phyloP scores from a whole-genome alignment of 2,888 invertebrate genomes.

The Syrista parreyssii region DNA sequence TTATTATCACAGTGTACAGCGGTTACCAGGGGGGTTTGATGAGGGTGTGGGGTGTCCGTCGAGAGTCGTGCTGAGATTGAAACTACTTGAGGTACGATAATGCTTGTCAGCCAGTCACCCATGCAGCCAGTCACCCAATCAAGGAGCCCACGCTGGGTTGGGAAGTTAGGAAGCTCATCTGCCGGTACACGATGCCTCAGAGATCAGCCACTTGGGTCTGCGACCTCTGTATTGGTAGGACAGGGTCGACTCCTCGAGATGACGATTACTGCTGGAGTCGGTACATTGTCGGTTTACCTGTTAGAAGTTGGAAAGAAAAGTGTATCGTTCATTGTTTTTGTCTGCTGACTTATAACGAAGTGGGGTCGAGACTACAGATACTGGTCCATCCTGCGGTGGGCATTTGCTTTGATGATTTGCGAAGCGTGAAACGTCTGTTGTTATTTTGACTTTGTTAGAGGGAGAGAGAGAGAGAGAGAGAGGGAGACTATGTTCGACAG shows the following conservation, averaged over 20 bases:
- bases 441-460: not conserved
- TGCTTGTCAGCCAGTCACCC: not conserved
- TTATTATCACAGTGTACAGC: constrained; percentile 38
- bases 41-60: not conserved
- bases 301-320: not conserved
- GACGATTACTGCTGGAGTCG: not conserved
- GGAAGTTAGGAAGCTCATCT: not conserved
- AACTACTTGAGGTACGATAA: not conserved
- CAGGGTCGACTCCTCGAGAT: not conserved
- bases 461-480: not conserved
- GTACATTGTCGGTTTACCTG: not conserved
- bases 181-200: not conserved
- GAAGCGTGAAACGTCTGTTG: not conserved
- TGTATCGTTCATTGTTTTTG: not conserved
- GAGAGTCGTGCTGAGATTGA: not conserved
- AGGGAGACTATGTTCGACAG: not conserved
- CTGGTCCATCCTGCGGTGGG: not conserved
- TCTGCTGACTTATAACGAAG: not conserved
- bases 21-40: constrained; percentile 22
- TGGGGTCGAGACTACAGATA: not conserved
- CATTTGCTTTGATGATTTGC: not conserved
- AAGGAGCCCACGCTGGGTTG: not conserved
- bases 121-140: not conserved
- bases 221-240: not conserved
- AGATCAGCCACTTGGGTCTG: not conserved